Base-by-base conservation (phyloP, 2,797 vertebrate species). In the Protosalanx chinensis region DNA sequence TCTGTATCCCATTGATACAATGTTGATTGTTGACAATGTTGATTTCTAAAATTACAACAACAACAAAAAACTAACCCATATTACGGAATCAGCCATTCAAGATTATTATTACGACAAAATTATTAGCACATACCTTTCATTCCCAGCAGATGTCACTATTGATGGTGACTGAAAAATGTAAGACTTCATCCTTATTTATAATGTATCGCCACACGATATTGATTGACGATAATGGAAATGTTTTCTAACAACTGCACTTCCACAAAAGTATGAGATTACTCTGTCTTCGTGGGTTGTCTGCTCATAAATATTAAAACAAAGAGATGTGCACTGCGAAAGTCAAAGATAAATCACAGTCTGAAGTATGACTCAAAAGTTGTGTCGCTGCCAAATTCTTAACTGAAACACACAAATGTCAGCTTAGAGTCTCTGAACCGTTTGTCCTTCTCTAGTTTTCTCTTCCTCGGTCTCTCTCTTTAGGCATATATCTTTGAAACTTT, bases 71-170 rank as follows among this genome's bases (percentile, higher is more conserved):
- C 41, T 3, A 46, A 46, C 41, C 12, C 10, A 8, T 3, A 46
- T 46, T n/a, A 56, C 51, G 0, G 6, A 56, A 51, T 51, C 35
- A 37, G 2, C 49, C 51, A 16, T 56, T 56, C 51, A n/a, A 56
- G 16, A 56, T 18, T 56, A 56, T 56, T 16, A n/a, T 16, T n/a
- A n/a, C 18, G 51, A 16, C 15, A 56, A 56, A n/a, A 37, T 20
- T 59, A 23, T n/a, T 27, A n/a, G n/a, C 30, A 37, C 74, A 8
- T 74, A 15, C 51, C 67, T 59, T 61, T 59, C 64, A 60, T 67
- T 68, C 72, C 84, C 87, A 87, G 79, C 68, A 84, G 84, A 71
- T 82, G 75, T 80, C 81, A 77, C 69, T 79, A 73, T 58, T 23
- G 30, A 29, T 12, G 20, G 32, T 5, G 20, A n/a, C 6, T 53